Conservation (phyloP, 2,113 vertebrate species). For the Pseudopodoces humilis region DNA sequence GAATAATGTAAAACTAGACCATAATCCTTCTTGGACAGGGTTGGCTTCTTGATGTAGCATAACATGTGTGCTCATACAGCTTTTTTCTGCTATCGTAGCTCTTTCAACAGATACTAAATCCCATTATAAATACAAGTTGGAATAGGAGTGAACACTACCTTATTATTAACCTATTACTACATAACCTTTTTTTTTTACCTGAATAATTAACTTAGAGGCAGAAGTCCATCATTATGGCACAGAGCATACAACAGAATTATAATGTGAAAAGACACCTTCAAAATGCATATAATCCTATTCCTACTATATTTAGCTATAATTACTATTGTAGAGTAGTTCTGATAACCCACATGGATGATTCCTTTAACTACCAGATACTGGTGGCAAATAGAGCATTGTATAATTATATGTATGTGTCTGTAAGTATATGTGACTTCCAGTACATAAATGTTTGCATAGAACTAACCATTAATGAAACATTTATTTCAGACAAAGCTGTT, state of each 20-base stretch:
- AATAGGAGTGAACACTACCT: not conserved
- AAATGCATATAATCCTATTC: not conserved
- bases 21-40: not conserved
- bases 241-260: not conserved
- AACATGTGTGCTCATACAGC: not conserved
- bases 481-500: not conserved
- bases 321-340: not conserved
- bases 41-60: not conserved
- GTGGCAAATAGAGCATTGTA: not conserved
- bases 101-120: not conserved
- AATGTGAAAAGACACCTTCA: not conserved
- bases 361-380: not conserved
- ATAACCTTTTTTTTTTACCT: not conserved
- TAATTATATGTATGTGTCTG: not conserved
- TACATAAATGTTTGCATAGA: not conserved
- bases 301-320: not conserved
- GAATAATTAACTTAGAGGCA: not conserved
- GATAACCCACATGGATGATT: not conserved
- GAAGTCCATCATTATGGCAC: not conserved
- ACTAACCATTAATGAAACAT: not conserved
- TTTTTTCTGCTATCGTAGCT: not conserved
- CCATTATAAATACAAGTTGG: not conserved
- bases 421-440: not conserved
- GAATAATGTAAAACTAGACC: not conserved
- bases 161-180: not conserved